Percentiles rank a stretch among this genome's conserved stretches.
Conservation (phyloP, 2,888 invertebrate species). For the Scaptodrosophila latifasciaeformis region DNA sequence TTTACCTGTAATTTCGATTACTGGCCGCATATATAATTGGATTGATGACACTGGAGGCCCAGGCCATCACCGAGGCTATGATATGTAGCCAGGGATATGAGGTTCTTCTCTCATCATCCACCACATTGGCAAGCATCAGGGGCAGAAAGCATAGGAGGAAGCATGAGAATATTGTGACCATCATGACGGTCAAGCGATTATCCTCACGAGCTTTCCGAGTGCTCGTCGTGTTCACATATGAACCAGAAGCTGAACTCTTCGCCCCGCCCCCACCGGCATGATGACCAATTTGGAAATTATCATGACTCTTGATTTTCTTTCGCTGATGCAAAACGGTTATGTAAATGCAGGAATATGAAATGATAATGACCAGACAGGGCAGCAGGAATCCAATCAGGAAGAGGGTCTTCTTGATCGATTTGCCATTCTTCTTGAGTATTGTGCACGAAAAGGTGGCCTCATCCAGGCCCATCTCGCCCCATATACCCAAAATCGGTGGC, state of each 20-base stretch:
- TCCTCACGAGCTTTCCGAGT: conserved; percentile 79
- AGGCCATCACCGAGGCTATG: conserved; percentile 88
- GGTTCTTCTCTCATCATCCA: conserved; percentile 83
- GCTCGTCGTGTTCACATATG: conserved; percentile 72
- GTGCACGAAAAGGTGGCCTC: conserved; percentile 91
- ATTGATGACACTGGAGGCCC: conserved; percentile 93
- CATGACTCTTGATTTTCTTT: conserved; percentile 83
- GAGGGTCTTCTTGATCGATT: conserved; percentile 88
- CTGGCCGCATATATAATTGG: conserved; percentile 93
- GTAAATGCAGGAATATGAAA: conserved; percentile 91
- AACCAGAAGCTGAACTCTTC: conserved; percentile 47
- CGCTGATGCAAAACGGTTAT: conserved; percentile 85
- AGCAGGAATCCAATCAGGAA: conserved; percentile 89
- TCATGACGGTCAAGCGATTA: conserved; percentile 86
- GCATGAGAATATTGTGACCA: conserved; percentile 90
- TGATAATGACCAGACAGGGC: conserved; percentile 89
- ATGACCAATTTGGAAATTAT: conserved; percentile 67
- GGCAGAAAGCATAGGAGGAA: conserved; percentile 92
- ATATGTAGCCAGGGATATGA: conserved; percentile 86
- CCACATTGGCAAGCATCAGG: conserved; percentile 90
- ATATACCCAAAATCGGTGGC: conserved; percentile 86
- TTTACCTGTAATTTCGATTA: conserved; percentile 84
- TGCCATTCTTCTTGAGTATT: conserved; percentile 85
- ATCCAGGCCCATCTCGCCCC: conserved; percentile 90
- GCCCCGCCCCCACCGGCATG: conserved; percentile 31